Evolutionary conservation across 2,797 vertebrate species (phyloP).

Genomic region (Hemitrygon akajei): DNA sequence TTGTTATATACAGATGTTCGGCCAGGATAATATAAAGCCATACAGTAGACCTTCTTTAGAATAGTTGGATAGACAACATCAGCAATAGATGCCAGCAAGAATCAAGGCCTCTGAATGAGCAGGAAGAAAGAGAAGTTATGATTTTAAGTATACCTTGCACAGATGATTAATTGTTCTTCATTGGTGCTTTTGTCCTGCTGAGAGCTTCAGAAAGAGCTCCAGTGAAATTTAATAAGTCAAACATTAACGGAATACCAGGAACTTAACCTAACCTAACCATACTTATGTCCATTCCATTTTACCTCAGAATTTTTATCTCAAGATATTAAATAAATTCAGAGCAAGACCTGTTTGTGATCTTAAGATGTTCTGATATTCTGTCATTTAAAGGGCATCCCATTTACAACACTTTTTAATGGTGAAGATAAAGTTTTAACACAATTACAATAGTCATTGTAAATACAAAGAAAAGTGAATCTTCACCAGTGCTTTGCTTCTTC

Average conservation of each 20-base stretch:
- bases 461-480: constrained; percentile 47
- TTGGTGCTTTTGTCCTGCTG: background rate
- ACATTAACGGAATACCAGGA: background rate
- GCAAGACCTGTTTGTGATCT: too few relatives aligned
- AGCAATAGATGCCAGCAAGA: background rate
- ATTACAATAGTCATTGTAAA: constrained; percentile 12
- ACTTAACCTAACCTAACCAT: background rate
- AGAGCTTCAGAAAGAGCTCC: background rate
- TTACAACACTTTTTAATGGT: background rate
- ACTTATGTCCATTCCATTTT: background rate
- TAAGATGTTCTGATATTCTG: background rate
- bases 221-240: background rate
- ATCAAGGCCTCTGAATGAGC: background rate
- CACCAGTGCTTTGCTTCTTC: constrained; percentile 81
- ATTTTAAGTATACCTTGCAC: background rate
- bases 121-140: background rate
- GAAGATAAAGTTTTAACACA: background rate
- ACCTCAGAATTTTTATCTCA: background rate
- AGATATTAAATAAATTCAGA: background rate
- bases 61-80: background rate
- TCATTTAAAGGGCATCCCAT: background rate
- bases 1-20: background rate
- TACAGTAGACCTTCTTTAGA: background rate
- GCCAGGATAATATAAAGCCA: background rate
- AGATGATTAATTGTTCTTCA: background rate